Base-by-base conservation (phyloP, 1,140 invertebrate genomes). In the Drosophila pachea region DNA sequence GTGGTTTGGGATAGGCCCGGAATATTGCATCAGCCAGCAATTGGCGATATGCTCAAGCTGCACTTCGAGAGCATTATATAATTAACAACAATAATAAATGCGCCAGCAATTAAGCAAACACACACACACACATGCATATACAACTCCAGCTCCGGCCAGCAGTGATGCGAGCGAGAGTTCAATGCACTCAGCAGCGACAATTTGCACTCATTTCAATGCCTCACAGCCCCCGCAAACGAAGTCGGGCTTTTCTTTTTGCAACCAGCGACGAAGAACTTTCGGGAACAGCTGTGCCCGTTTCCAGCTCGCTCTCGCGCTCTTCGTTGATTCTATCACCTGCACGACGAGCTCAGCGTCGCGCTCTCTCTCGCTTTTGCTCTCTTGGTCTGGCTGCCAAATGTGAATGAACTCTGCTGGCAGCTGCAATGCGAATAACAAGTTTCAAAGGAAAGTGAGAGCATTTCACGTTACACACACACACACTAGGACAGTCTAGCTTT, bases 391-490 rank as follows among this genome's bases (percentile, higher is more conserved):
- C 56, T 60, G 56, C 72, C 69, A 83, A 87, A 87, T 81, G 84
- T 87, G 84, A 87, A 87, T 87, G 84, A 87, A 87, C 84, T 84
- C 68, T 78, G 84, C 66, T 76, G 69, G 63, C 68, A 61, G 63
- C 63, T 61, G 67, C 77, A 86, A 82, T 86, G 78, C 78, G 74
- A 82, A 86, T 86, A 87, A 87, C 84, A 87, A 87, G 84, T 87
- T 86, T 88, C 62, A 76, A 81, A 87, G 74, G 84, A 87, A 87
- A 87, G 84, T 87, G 86, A 87, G 86, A 87, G 84, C 86, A 78
- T 70, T 87, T 84, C 64, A 66, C 67, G 64, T 50, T 66, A 66
- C 47, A 71, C 66, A 61, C 56, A 61, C 60, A 62, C 14, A 53
- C 12, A n/a, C n/a, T n/a, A n/a, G n/a, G n/a, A n/a, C n/a, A n/a